Conservation (phyloP, 1,140 invertebrate genomes). For the Rhagoletis pomonella region DNA sequence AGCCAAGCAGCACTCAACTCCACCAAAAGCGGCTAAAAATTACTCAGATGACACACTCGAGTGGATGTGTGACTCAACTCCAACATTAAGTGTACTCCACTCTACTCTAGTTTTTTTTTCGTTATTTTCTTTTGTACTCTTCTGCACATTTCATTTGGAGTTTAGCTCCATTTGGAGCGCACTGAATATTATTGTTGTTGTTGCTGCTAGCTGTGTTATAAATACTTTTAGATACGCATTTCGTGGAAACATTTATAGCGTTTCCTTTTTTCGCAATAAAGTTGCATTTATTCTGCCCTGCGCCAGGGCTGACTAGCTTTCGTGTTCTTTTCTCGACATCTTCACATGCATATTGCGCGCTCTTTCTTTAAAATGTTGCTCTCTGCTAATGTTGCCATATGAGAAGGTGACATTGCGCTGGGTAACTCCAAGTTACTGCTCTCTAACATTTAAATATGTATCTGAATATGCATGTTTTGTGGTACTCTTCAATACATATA, state of each 20-base stretch:
- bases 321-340: too few species aligned
- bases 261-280: too few species aligned
- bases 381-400: too few species aligned
- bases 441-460: background rate
- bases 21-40: too few species aligned
- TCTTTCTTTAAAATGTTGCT: too few species aligned
- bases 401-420: background rate
- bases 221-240: background rate
- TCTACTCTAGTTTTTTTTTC: background rate
- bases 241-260: background rate
- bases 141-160: background rate
- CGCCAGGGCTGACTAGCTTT: too few species aligned
- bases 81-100: background rate
- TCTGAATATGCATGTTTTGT: background rate
- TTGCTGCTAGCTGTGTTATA: background rate
- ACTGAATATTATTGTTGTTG: background rate
- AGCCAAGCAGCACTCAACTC: background rate
- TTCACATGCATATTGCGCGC: too few species aligned
- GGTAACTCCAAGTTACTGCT: background rate
- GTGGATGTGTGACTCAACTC: background rate
- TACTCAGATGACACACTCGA: background rate
- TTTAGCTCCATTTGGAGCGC: background rate
- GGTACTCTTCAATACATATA: background rate
- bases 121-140: too few species aligned
- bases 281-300: too few species aligned